Percentiles rank a stretch among this genome's conserved stretches.
Evolutionary conservation across 64 coral and sea anemone species (phyloP).

Genomic region (Exaiptasia diaphana): DNA sequence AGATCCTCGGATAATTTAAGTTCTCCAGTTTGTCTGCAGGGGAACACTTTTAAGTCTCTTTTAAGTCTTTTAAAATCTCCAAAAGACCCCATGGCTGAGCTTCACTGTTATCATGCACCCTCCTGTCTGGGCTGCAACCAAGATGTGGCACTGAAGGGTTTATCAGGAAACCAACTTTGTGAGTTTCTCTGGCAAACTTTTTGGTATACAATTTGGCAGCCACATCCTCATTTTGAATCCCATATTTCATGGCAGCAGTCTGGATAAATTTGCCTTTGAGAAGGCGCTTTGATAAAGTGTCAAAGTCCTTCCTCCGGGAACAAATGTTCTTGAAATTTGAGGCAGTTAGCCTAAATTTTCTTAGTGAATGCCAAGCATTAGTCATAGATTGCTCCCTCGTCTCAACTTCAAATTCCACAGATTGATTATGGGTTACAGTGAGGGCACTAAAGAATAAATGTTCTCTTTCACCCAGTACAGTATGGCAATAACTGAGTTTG

Average conservation of each 20-base stretch:
- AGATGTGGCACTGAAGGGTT: no score
- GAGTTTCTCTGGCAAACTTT: no score
- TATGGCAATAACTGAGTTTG: background rate
- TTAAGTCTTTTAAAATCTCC: no score
- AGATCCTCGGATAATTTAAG: no score
- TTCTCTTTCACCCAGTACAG: background rate
- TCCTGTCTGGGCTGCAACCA: no score
- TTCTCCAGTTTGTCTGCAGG: no score
- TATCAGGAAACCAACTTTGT: no score
- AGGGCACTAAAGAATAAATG: background rate
- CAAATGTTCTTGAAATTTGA: slow-evolving; percentile 40
- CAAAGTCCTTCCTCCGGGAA: slow-evolving; percentile 27
- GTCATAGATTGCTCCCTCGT: background rate
- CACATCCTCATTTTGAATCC: no score
- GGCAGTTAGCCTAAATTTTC: slow-evolving; percentile 13
- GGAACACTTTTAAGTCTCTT: no score
- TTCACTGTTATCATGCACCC: no score
- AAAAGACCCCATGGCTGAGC: no score
- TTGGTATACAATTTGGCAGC: no score
- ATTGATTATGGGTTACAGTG: background rate
- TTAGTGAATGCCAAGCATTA: slow-evolving; percentile 19
- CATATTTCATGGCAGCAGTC: slow-evolving; percentile 27
- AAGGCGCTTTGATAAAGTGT: slow-evolving; percentile 13
- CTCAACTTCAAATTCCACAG: background rate
- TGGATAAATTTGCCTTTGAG: background rate